These are phyloP conservation scores for Anisognathus igniventris DNA, from an alignment of 2,797 vertebrate species.

Conservation along the genomic window DNA sequence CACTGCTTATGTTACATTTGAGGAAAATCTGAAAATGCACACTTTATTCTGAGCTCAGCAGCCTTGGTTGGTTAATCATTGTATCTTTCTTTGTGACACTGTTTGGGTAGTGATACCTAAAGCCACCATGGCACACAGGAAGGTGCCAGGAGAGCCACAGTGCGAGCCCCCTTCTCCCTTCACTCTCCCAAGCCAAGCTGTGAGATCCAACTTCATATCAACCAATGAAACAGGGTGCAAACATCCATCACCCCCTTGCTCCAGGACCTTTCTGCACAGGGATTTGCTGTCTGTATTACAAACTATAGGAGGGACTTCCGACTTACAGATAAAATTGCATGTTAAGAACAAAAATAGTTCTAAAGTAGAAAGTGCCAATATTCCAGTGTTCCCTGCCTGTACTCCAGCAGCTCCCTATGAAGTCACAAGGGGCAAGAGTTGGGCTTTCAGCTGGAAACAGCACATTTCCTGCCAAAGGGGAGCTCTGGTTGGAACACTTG, in stretches of 20 bases:
- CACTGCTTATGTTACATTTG: accelerated
- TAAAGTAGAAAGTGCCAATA: background rate
- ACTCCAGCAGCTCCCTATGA: background rate
- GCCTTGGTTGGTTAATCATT: background rate
- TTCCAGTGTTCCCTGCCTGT: background rate
- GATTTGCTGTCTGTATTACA: background rate
- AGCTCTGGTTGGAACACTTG: background rate
- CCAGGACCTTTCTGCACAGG: background rate
- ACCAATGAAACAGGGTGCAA: background rate
- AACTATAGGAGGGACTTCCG: accelerated
- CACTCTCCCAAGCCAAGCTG: background rate
- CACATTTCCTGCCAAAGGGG: background rate
- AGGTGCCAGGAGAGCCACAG: background rate
- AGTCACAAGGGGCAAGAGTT: background rate
- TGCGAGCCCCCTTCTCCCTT: accelerated
- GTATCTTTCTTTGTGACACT: background rate
- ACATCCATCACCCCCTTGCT: background rate
- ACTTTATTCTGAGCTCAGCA: background rate
- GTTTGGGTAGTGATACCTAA: background rate
- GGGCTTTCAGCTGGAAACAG: background rate
- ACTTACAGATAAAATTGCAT: background rate
- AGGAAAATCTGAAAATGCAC: background rate
- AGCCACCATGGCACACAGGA: background rate
- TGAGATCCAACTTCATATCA: background rate
- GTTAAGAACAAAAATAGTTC: background rate